Evolutionary conservation across 2,797 vertebrate species (phyloP).

Genomic region (Uromys caudimaculatus): DNA sequence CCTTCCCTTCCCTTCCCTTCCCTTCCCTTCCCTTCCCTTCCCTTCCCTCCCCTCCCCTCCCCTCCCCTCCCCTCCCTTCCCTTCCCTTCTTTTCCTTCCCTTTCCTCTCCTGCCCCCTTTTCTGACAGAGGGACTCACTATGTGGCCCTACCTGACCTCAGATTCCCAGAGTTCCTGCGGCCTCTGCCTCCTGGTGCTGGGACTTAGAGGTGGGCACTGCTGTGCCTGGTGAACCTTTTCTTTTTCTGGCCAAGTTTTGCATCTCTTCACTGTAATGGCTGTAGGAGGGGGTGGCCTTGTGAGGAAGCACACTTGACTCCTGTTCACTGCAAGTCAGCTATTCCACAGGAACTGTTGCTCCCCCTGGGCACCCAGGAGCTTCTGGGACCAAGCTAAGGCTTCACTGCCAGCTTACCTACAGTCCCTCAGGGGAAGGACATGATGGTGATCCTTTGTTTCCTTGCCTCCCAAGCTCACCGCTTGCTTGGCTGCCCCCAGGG

Average conservation of each 20-base stretch:
- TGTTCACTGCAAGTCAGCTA: background rate
- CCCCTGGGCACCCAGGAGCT: background rate
- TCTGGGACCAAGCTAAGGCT: background rate
- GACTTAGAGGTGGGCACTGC: background rate
- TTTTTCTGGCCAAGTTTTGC: background rate
- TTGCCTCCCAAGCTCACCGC: constrained; percentile 20
- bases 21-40: fast-evolving
- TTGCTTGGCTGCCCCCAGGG: background rate
- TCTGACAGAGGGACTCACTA: background rate
- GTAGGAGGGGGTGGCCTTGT: background rate
- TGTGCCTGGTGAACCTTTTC: background rate
- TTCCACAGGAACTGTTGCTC: background rate
- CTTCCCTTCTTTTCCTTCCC: background rate
- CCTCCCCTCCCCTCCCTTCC: fast-evolving
- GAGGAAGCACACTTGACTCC: background rate
- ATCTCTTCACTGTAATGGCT: constrained; percentile 15
- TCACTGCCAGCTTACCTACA: background rate
- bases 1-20: no score
- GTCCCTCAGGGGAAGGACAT: background rate
- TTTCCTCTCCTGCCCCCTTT: no score
- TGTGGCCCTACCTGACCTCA: background rate
- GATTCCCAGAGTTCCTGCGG: background rate
- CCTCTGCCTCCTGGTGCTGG: background rate
- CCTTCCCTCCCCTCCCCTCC: background rate
- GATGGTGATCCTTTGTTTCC: background rate